These are phyloP conservation scores for Copsychus sechellarum DNA, from an alignment of 2,113 vertebrate genomes.

Conservation along the genomic window DNA sequence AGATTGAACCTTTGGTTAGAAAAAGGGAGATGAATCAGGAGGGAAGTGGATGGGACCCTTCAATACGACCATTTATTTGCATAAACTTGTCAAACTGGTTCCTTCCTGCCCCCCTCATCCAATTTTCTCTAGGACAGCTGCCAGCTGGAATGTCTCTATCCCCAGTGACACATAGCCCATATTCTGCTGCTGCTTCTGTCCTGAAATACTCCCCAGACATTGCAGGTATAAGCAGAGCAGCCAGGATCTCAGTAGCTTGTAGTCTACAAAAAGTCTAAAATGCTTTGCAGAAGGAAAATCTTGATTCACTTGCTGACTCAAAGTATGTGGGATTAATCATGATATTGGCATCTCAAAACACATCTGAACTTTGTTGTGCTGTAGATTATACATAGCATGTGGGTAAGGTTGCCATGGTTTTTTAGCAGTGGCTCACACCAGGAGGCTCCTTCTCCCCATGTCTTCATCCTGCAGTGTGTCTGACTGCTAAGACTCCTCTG, in stretches of 20 bases:
- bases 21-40: neutral
- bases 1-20: neutral
- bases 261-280: neutral
- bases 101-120: neutral
- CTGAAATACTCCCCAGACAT: neutral
- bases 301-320: neutral
- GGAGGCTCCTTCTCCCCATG: rapidly evolving
- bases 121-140: neutral
- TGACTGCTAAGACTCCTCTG: neutral
- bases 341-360: neutral
- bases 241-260: neutral
- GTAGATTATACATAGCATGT: neutral
- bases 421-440: neutral
- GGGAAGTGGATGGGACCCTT: neutral
- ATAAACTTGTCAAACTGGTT: neutral
- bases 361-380: neutral
- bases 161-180: neutral
- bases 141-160: neutral
- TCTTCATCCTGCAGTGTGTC: neutral
- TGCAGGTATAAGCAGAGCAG: neutral
- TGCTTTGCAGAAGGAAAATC: neutral
- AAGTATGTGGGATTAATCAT: neutral
- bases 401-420: neutral
- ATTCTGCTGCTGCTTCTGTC: neutral
- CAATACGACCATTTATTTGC: rapidly evolving